Evolutionary conservation across 2,888 invertebrate species (phyloP).

Genomic region (Agrochola circellaris): DNA sequence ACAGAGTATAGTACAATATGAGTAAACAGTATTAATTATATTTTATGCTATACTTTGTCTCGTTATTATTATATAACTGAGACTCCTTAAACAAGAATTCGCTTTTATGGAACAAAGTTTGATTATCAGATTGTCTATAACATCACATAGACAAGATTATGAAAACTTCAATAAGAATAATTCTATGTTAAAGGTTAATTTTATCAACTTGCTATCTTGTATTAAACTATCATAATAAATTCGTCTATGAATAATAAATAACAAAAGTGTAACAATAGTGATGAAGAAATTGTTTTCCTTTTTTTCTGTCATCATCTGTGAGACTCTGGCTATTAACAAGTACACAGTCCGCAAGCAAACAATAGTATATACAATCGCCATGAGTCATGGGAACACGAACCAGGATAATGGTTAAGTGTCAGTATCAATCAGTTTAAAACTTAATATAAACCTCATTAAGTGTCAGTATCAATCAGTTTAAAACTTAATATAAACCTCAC

Average conservation of each 20-base stretch:
- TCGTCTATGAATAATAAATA: conserved; percentile 3
- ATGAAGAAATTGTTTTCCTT: background rate
- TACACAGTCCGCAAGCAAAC: background rate
- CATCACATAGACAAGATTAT: background rate
- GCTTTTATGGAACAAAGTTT: background rate
- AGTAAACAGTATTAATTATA: background rate
- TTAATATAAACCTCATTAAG: no score
- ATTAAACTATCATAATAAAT: background rate
- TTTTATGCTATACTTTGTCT: no score
- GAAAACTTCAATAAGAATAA: background rate
- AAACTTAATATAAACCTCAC: no score
- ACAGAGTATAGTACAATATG: background rate
- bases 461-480: background rate
- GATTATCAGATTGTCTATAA: background rate
- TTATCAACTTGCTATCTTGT: background rate
- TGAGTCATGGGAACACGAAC: background rate
- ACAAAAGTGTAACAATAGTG: background rate
- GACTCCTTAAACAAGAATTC: background rate
- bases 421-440: no score
- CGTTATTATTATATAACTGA: background rate
- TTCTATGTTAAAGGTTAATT: background rate
- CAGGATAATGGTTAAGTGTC: no score
- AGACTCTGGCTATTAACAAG: background rate
- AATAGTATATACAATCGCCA: background rate
- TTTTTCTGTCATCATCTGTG: background rate